Evolutionary conservation across 2,888 invertebrate genomes (phyloP).

Genomic region (Marronus borbonicus): DNA sequence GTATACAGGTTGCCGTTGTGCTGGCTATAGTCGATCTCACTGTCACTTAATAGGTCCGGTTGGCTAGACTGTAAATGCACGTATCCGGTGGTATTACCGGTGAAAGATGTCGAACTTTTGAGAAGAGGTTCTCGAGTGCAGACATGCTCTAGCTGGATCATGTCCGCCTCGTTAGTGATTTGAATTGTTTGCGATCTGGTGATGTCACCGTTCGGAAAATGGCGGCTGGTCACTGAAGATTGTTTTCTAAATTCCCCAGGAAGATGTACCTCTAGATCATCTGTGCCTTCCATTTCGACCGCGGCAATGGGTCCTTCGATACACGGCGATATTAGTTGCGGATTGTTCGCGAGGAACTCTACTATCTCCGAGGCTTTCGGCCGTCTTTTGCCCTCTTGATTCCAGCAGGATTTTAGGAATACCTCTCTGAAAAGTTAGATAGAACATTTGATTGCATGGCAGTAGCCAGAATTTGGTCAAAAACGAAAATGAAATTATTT

Average conservation of each 20-base stretch:
- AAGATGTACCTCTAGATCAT: constrained; percentile 73
- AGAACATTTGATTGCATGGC: no score
- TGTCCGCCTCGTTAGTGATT: constrained; percentile 54
- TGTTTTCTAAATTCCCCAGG: constrained; percentile 69
- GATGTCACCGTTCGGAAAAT: constrained; percentile 42
- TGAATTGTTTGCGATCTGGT: constrained; percentile 27
- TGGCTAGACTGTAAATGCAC: constrained; percentile 59
- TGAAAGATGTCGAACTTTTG: constrained; percentile 56
- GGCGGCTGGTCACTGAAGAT: constrained; percentile 61
- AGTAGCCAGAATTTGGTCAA: no score
- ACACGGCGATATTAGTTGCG: constrained; percentile 84
- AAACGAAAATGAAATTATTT: no score
- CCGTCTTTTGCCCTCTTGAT: constrained; percentile 78
- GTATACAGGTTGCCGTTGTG: constrained; percentile 58
- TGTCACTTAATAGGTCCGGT: constrained; percentile 54
- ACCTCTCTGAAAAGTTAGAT: constrained; percentile 73
- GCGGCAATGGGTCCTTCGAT: constrained; percentile 83
- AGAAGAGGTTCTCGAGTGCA: constrained; percentile 67
- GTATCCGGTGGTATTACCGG: constrained; percentile 57
- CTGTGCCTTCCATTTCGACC: constrained; percentile 81
- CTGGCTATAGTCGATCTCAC: constrained; percentile 56
- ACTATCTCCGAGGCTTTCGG: constrained; percentile 86
- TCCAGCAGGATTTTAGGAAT: constrained; percentile 87
- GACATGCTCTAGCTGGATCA: constrained; percentile 65
- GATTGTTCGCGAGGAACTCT: constrained; percentile 84